Conservation (phyloP, 2,113 vertebrate species). For the Sinocyclocheilus anshuiensis region DNA sequence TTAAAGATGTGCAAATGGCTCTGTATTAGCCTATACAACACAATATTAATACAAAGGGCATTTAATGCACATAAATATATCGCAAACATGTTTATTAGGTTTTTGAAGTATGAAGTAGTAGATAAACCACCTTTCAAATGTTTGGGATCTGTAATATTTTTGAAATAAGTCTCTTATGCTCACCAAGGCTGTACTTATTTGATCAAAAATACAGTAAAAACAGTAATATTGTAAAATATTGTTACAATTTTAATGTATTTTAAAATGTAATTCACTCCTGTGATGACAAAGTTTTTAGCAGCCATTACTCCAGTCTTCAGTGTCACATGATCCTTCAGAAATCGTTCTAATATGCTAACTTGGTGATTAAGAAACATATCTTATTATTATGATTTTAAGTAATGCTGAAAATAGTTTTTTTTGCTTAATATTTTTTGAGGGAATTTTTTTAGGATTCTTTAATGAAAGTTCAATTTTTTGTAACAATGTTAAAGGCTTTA, state of each 20-base stretch:
- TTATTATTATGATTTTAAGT: not conserved
- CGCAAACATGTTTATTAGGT: not conserved
- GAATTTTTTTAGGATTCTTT: too few species aligned
- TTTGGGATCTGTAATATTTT: not conserved
- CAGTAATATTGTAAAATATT: not conserved
- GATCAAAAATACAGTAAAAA: not conserved
- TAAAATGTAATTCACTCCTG: not conserved
- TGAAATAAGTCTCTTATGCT: not conserved
- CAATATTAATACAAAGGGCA: not conserved
- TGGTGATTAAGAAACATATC: not conserved
- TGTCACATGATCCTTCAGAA: not conserved
- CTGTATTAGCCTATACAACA: not conserved
- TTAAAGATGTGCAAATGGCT: not conserved
- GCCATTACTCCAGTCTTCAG: not conserved
- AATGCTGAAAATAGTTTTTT: not conserved
- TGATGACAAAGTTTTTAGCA: not conserved
- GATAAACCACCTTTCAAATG: not conserved
- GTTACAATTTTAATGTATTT: not conserved
- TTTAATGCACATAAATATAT: not conserved
- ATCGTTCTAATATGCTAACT: not conserved
- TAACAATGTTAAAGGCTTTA: too few species aligned
- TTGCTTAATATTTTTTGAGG: not conserved
- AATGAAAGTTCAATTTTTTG: too few species aligned
- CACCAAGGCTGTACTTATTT: not conserved
- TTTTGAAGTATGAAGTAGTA: not conserved